phyloP scores from a whole-genome alignment of 2,113 vertebrate species.

The Cyanoliseus patagonus region DNA sequence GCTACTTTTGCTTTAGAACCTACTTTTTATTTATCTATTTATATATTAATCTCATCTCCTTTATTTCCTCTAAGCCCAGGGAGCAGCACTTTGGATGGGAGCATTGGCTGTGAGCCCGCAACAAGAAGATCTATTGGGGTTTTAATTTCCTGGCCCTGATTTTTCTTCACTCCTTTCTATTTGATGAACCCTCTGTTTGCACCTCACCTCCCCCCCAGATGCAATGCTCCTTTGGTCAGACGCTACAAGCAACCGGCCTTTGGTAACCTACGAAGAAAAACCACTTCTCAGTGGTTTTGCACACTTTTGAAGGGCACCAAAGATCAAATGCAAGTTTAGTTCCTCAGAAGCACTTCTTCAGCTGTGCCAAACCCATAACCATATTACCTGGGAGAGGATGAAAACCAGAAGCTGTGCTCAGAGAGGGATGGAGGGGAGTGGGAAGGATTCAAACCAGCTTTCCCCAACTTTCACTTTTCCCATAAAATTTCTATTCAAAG shows the following conservation, averaged over 20 bases:
- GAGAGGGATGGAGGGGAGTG: neutral
- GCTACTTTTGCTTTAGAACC: neutral
- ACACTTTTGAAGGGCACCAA: neutral
- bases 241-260: neutral
- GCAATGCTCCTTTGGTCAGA: fast-evolving
- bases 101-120: neutral
- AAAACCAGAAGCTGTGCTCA: neutral
- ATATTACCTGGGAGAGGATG: neutral
- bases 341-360: neutral
- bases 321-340: neutral
- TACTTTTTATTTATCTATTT: neutral
- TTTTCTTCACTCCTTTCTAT: neutral
- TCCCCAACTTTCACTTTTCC: neutral
- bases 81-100: fast-evolving
- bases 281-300: neutral
- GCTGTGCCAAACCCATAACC: neutral
- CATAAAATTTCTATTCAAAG: neutral
- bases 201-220: fast-evolving
- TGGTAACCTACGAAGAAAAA: neutral
- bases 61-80: neutral
- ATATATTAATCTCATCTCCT: neutral
- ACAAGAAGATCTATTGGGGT: neutral
- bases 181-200: neutral
- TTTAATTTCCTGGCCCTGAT: neutral
- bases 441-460: neutral